phyloP scores from a whole-genome alignment of 2,888 invertebrate species.

The Smittia aterrima region DNA sequence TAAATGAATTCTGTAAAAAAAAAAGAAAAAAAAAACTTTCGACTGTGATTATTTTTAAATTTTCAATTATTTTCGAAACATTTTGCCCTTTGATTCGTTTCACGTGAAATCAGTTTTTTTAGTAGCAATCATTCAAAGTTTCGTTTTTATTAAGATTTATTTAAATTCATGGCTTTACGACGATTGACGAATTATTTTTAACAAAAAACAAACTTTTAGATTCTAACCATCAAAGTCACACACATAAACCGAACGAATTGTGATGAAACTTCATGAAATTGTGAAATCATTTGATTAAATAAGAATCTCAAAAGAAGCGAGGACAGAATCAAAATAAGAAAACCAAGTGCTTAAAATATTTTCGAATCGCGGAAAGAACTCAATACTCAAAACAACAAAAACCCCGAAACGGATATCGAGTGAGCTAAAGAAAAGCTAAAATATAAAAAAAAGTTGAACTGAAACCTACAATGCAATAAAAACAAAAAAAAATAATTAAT shows the following conservation, averaged over 20 bases:
- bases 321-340: not conserved
- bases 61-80: not conserved
- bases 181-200: not conserved
- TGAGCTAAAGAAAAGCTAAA: not conserved
- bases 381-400: not conserved
- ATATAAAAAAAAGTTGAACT: not conserved
- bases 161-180: not conserved
- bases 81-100: not conserved
- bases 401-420: not conserved
- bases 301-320: constrained; percentile 1
- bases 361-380: not conserved
- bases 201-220: not conserved
- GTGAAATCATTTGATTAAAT: constrained; percentile 4
- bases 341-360: constrained; percentile 35
- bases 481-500: not conserved
- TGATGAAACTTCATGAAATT: constrained; percentile 24
- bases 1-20: not conserved
- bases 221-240: constrained; percentile 23
- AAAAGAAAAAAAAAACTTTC: not conserved
- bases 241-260: constrained; percentile 25
- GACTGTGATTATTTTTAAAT: constrained; percentile 17
- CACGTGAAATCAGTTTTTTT: not conserved
- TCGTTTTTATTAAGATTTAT: not conserved
- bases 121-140: not conserved
- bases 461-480: constrained; percentile 35